Base-by-base conservation (phyloP, 2,113 vertebrate species). In the Clarias magur region DNA sequence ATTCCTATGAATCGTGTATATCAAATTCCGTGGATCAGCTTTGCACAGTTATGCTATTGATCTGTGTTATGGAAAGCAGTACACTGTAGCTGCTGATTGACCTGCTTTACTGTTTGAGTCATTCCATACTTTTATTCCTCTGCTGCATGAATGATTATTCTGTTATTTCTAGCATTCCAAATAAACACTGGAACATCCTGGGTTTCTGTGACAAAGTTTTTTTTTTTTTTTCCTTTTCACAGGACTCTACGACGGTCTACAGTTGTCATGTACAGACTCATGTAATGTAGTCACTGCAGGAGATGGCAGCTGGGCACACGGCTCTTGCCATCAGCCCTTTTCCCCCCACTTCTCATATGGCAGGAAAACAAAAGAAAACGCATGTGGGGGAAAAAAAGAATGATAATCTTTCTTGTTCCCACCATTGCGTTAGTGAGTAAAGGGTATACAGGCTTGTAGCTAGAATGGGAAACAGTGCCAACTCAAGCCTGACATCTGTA, bases 401-500 rank as follows among this genome's bases (percentile, higher is more conserved):
- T 56, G 56, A 84, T 85, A 62, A 48, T 87, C 83, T 87, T 72
- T 80, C 67, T 42, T 89, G 85, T 86, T 87, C 84, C 80, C 59
- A 72, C 83, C 83, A 87, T 85, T 56, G 60, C 83, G 62, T 76
- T 79, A 91, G 62, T 82, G 90, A 86, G 89, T 88, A 92, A 86
- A 90, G 89, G 90, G 90, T 87, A 93, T 88, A 89, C 86, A 92
- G 94, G 91, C 87, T 85, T 70, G 53, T 38, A 85, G 91, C 85
- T 87, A 90, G 90, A 93, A 90, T 94, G 93, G 92, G 94, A 95
- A 96, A 94, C 93, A 95, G 93, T 93, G 93, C 88, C 93, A 94
- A 95, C 93, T 96, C 93, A 93, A 93, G 94, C 94, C 93, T 95
- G 93, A 95, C 94, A 95, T 95, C 92, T 95, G 93, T 95, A 95